Evolutionary conservation across 53 echinoderm and acorn worm genomes (phyloP).

Genomic region (Holothuria scabra): DNA sequence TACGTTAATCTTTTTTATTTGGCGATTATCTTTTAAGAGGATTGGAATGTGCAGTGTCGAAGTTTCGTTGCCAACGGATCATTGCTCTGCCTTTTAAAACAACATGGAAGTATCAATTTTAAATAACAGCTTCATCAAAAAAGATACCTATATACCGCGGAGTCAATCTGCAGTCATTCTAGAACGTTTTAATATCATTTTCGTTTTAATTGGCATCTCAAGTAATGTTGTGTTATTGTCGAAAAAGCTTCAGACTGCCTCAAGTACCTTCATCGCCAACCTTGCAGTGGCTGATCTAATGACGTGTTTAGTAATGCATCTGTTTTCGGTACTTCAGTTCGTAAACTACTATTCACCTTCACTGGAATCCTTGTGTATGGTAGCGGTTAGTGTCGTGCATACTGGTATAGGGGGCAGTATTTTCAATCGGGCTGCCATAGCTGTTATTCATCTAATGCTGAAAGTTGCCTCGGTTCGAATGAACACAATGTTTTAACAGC

Average conservation of each 20-base stretch:
- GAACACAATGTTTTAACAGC: not conserved
- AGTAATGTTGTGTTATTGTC: conserved; percentile 12
- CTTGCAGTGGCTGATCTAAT: conserved; percentile 26
- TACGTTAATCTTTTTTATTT: too few relatives aligned
- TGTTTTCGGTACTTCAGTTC: not conserved
- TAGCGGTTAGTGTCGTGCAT: not conserved
- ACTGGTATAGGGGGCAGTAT: conserved; percentile 22
- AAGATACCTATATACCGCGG: not conserved
- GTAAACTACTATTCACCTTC: not conserved
- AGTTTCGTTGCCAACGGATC: too few relatives aligned
- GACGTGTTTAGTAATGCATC: not conserved
- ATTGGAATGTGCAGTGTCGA: too few relatives aligned
- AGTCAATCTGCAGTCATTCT: conserved; percentile 2
- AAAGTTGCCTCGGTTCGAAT: not conserved
- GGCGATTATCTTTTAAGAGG: too few relatives aligned
- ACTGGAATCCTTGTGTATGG: conserved; percentile 4
- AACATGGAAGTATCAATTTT: too few relatives aligned
- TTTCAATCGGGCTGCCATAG: conserved; percentile 18
- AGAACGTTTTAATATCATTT: not conserved
- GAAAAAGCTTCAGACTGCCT: not conserved
- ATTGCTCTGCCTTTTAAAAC: too few relatives aligned
- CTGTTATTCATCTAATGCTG: not conserved
- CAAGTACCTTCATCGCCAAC: conserved; percentile 10
- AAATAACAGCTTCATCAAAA: too few relatives aligned
- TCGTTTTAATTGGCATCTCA: not conserved